A percentile compares a stretch with the other conserved stretches of the same genome.
Conservation (phyloP, 2,888 invertebrate species). For the Hoplodrina blanda region DNA sequence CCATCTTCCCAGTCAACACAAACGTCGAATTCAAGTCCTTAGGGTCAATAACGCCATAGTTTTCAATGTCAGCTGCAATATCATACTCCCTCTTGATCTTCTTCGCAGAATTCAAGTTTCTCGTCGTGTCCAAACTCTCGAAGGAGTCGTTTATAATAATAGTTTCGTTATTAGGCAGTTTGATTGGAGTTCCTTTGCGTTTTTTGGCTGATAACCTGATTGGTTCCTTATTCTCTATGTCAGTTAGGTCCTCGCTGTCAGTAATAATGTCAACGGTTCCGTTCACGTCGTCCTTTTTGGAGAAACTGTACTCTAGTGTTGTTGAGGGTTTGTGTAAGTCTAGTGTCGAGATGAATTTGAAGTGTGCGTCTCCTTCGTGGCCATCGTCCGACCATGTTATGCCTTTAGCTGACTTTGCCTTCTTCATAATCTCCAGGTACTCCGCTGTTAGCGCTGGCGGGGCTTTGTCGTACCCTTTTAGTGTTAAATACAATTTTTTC, state of each 20-base stretch:
- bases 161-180: constrained; percentile 82
- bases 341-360: constrained; percentile 80
- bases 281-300: constrained; percentile 67
- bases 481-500: constrained; percentile 90
- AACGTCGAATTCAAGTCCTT: constrained; percentile 87
- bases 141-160: constrained; percentile 86
- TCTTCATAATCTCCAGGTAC: constrained; percentile 91
- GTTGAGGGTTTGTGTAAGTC: constrained; percentile 77
- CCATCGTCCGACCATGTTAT: constrained; percentile 91
- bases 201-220: constrained; percentile 69
- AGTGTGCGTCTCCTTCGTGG: constrained; percentile 73
- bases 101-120: constrained; percentile 80
- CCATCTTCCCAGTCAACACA: constrained; percentile 81
- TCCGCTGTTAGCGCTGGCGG: constrained; percentile 90
- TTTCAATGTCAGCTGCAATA: constrained; percentile 72
- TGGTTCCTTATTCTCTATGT: constrained; percentile 79
- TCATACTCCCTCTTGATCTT: constrained; percentile 79
- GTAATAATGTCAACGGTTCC: constrained; percentile 75
- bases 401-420: constrained; percentile 90
- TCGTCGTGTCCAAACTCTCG: constrained; percentile 78
- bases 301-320: constrained; percentile 66
- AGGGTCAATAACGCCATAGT: constrained; percentile 75
- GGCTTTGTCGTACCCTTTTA: constrained; percentile 91
- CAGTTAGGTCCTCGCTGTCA: constrained; percentile 82
- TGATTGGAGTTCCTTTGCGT: constrained; percentile 85